Evolutionary conservation across 1,140 invertebrate species (phyloP).

Genomic region (Vanessa tameamea): DNA sequence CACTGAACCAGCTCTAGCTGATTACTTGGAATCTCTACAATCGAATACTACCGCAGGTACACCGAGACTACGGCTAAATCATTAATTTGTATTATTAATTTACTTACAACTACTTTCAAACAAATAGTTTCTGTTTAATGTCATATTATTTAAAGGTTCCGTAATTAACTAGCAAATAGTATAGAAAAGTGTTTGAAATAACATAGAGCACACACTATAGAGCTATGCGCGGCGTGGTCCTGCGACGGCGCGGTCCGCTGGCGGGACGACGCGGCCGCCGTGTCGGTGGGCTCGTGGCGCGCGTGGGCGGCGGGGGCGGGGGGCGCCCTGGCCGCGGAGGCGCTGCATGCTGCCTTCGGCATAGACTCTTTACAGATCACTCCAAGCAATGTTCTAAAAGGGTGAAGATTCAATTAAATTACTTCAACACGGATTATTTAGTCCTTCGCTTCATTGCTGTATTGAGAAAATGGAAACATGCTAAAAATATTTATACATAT

Average conservation of each 20-base stretch:
- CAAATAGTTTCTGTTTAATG: too few species aligned
- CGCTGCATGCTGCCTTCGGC: constrained; percentile 42
- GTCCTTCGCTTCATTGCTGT: too few species aligned
- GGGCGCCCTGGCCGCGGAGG: constrained; percentile 47
- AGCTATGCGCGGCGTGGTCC: constrained; percentile 46
- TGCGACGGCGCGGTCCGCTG: constrained; percentile 27
- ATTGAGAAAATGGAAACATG: too few species aligned
- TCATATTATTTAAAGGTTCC: too few species aligned
- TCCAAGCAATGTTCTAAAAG: constrained; percentile 37
- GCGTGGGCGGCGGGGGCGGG: constrained; percentile 40
- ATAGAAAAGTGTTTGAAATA: background rate
- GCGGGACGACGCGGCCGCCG: constrained; percentile 19
- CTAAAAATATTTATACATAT: too few species aligned
- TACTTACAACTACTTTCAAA: background rate
- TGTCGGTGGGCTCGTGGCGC: constrained; percentile 41
- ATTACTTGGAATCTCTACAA: constrained; percentile 49
- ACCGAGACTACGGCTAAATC: background rate
- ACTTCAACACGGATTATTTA: background rate
- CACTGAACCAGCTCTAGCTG: constrained; percentile 46
- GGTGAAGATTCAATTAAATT: background rate
- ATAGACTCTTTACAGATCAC: constrained; percentile 19
- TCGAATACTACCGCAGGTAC: constrained; percentile 55
- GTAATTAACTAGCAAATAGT: background rate
- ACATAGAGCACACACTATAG: constrained; percentile 27
- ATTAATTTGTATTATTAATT: too few species aligned